Base-by-base conservation (phyloP, 1,140 invertebrate genomes). In the Arion vulgaris region DNA sequence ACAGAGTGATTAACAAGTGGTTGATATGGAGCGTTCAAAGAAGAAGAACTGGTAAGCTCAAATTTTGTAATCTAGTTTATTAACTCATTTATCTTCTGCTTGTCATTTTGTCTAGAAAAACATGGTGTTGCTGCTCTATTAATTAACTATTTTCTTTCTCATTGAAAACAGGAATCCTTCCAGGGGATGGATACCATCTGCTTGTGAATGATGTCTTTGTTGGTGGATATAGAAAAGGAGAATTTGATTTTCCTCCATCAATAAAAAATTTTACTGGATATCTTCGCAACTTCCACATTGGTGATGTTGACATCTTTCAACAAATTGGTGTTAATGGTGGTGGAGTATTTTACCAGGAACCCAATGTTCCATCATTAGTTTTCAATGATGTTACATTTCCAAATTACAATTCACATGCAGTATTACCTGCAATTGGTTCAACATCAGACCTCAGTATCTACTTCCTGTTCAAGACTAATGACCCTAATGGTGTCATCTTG, bases 401-500 rank as follows among this genome's bases (percentile, higher is more conserved):
- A 26, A 74, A 69, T 23, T 74, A 79, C 34, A 75, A 88, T 19
- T 80, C 86, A 0, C 89, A 83, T 85, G 73, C 89, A n/a, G 62
- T 83, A 26, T 77, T 92, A 17, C 83, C 86, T 0, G 68, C 86
- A 0, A 83, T 91, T n/a, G 66, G 80, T 17, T 62, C 83, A 0
- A 45, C 80, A 4, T 78, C 83, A 19, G 81, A 71, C 11, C 82
- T 89, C 36, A 85, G 85, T 66, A 82, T 92, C 0, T 81, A 89
- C 38, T 88, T 92, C 74, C 83, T 89, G 73, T 91, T 92, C 76
- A 91, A 91, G 83, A 92, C 91, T 11, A 84, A 96, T 83, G 92
- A 95, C 19, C 93, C 95, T 0, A 95, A 97, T 81, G 98, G 97
- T 0, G 90, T 99, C 0, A 90, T 99, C 0, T 92, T 99, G 0